phyloP scores from a whole-genome alignment of 2,888 invertebrate species.

The Timandra comae region DNA sequence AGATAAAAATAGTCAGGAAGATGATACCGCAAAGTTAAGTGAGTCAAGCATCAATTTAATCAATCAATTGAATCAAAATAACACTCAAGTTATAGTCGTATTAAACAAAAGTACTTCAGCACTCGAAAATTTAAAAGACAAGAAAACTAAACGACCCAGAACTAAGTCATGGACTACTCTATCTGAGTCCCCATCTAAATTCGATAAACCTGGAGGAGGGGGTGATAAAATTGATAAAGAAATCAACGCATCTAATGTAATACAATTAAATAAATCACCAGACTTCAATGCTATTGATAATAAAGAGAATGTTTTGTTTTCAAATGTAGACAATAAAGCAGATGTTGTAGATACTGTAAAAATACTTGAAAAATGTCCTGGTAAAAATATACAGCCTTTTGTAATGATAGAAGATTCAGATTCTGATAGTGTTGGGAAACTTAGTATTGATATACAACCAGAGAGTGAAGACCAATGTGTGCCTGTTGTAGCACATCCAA shows the following conservation, averaged over 20 bases:
- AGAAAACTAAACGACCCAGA: constrained; percentile 40
- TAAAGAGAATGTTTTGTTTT: constrained; percentile 7
- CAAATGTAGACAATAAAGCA: constrained; percentile 9
- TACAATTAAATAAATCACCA: not conserved
- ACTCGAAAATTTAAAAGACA: constrained; percentile 23
- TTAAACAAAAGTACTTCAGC: constrained; percentile 46
- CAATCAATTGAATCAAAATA: not conserved
- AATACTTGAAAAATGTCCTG: constrained; percentile 39
- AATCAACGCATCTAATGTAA: not conserved
- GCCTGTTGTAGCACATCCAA: constrained; percentile 39
- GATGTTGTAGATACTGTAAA: constrained; percentile 24
- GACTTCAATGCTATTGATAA: constrained; percentile 4
- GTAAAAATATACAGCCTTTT: constrained; percentile 29
- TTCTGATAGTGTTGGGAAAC: constrained; percentile 34
- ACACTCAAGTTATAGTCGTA: constrained; percentile 23
- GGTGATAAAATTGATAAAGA: not conserved
- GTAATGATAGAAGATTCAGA: constrained; percentile 55
- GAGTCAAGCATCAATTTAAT: no score
- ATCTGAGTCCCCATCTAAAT: constrained; percentile 17
- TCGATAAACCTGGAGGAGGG: no score
- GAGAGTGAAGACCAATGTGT: constrained; percentile 57
- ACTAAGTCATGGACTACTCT: constrained; percentile 52
- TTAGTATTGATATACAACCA: constrained; percentile 19
- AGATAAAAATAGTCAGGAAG: no score
- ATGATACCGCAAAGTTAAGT: constrained; percentile 2